Evolutionary conservation across 1,140 invertebrate species (phyloP), one percentile per base, ranked within the genome.

Genomic region (Bombyx mandarina): DNA sequence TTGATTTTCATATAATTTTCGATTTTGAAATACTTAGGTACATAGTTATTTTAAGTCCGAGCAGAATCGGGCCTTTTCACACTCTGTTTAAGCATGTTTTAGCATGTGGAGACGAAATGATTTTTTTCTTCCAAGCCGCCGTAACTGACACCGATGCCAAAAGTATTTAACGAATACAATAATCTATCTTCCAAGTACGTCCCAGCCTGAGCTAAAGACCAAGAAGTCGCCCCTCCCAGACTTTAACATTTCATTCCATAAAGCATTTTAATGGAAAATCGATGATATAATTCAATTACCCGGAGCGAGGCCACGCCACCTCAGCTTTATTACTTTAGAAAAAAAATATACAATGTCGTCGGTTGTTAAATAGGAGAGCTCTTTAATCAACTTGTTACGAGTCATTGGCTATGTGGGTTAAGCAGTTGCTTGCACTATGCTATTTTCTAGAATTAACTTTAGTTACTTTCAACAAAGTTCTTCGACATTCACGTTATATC

Each of bases 261-360:
- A 86, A 86, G 65, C 80, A 83, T 83, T 82, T 86, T 86, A 86
- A 86, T 86, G 82, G 82, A 82, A 85, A 85, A 85, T 85, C 82
- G 80, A 85, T 83, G 77, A 75, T 82, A 83, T 85, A 83, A 85
- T 85, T 85, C 79, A 85, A 83, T 85, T 85, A 83, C 73, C 65
- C 60, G 68, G 67, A 65, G 72, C 72, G 71, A 64, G 72, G 69
- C 71, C 77, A 76, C 65, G 66, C 71, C 70, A 77, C 56, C 68
- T 63, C 58, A 66, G 67, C 72, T 77, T 75, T 63, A 61, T 66
- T 67, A 54, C 67, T 60, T 71, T 77, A 78, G 69, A 75, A 62
- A 78, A 79, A 77, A 35, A 35, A 35, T 3, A 35, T 35, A 78
- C 71, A 79, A 69, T 71, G 71, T 73, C 70, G 66, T 66, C 74